These are phyloP conservation scores for Sinocyclocheilus anshuiensis DNA, from an alignment of 2,113 vertebrate genomes.

Conservation along the genomic window DNA sequence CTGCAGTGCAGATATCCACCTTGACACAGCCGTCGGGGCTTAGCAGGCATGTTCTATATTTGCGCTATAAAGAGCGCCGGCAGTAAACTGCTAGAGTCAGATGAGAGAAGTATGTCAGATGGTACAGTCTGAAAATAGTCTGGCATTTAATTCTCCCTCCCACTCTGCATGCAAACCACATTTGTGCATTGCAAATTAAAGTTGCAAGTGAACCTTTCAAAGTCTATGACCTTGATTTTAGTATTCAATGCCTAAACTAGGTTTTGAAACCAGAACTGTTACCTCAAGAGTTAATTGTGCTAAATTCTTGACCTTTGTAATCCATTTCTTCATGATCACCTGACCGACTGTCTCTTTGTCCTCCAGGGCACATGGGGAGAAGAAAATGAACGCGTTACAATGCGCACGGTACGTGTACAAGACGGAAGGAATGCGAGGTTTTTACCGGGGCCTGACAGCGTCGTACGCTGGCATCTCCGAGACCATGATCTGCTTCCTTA, in stretches of 20 bases:
- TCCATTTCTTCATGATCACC: neutral
- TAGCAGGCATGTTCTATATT: conserved; percentile 70
- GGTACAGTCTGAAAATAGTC: conserved; percentile 31
- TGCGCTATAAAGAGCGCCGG: conserved; percentile 53
- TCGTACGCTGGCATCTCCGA: conserved; percentile 97
- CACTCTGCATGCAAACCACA: neutral
- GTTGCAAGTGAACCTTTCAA: neutral
- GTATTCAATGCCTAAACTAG: neutral
- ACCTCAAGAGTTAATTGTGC: neutral
- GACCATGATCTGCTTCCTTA: conserved; percentile 97
- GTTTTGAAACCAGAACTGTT: neutral
- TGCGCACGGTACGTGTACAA: conserved; percentile 89
- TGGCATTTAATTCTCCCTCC: conserved; percentile 8
- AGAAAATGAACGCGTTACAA: conserved; percentile 92
- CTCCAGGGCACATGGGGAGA: conserved; percentile 85
- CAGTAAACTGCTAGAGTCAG: conserved; percentile 54
- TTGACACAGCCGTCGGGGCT: conserved; percentile 61
- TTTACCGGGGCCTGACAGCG: conserved; percentile 92
- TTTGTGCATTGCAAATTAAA: neutral
- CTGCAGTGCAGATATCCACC: conserved; percentile 70
- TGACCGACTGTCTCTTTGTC: conserved; percentile 41
- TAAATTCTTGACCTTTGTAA: conserved; percentile 1
- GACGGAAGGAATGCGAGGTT: conserved; percentile 89
- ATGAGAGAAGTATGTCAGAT: conserved; percentile 33
- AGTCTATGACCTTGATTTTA: conserved; percentile 8